phyloP scores from a whole-genome alignment of 1,140 invertebrate species.

The Drosophila novamexicana region DNA sequence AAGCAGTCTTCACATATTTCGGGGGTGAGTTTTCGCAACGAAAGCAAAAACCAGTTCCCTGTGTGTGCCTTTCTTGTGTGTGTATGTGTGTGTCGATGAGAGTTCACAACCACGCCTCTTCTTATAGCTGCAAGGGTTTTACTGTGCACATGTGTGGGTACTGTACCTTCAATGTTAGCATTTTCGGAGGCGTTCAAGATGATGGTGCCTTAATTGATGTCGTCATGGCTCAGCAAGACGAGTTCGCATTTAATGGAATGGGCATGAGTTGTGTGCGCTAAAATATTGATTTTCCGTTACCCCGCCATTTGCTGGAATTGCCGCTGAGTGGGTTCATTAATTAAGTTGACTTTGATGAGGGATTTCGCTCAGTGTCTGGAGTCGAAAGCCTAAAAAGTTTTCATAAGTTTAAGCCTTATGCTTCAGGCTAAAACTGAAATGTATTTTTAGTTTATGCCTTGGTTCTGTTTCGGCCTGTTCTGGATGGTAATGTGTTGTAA shows the following conservation, averaged over 20 bases:
- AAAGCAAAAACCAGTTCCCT: slow-evolving; percentile 57
- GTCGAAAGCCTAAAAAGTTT: slow-evolving; percentile 51
- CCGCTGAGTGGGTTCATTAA: slow-evolving; percentile 61
- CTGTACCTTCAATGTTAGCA: slow-evolving; percentile 50
- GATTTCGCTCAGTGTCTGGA: slow-evolving; percentile 5
- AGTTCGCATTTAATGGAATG: slow-evolving; percentile 1
- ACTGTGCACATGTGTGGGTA: slow-evolving; percentile 44
- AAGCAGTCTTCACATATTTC: slow-evolving; percentile 43
- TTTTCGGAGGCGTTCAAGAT: slow-evolving; percentile 59
- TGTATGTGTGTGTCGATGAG: slow-evolving; percentile 10
- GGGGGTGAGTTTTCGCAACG: slow-evolving; percentile 69
- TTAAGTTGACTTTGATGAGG: slow-evolving; percentile 80
- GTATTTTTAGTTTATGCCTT: slow-evolving; percentile 6
- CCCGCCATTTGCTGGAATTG: background rate
- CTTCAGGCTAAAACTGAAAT: slow-evolving; percentile 15
- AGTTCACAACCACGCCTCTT: slow-evolving; percentile 66
- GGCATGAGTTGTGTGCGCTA: slow-evolving; percentile 20
- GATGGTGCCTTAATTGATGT: slow-evolving; percentile 73
- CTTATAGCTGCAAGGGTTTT: slow-evolving; percentile 24
- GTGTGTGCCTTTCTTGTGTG: background rate
- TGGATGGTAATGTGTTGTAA: slow-evolving; percentile 19
- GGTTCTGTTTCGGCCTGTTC: slow-evolving; percentile 6
- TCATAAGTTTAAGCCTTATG: slow-evolving; percentile 33
- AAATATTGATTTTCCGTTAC: slow-evolving; percentile 71
- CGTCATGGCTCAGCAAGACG: slow-evolving; percentile 40